Evolutionary conservation across 1,140 invertebrate genomes (phyloP).

Genomic region (Oryctes rhinoceros): DNA sequence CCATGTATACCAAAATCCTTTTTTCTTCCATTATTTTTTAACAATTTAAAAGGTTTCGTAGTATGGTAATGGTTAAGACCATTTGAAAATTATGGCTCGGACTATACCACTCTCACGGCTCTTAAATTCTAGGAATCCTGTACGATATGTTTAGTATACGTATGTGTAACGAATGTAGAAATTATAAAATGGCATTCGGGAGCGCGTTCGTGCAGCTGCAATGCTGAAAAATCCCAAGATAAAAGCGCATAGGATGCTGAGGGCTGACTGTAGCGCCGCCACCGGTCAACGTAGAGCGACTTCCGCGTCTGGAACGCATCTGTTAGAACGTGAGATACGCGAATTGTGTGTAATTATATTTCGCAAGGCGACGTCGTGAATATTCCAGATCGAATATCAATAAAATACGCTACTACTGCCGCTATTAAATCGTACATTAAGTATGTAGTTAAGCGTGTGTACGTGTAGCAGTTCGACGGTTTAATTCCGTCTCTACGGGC

Average conservation of each 20-base stretch:
- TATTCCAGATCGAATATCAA: not conserved
- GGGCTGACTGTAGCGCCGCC: not conserved
- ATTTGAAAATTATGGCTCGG: too few relatives aligned
- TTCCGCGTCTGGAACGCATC: constrained; percentile 9
- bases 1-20: too few relatives aligned
- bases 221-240: not conserved
- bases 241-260: not conserved
- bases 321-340: constrained; percentile 1
- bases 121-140: too few relatives aligned
- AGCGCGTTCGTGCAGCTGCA: not conserved
- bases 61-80: too few relatives aligned
- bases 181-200: not conserved
- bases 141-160: too few relatives aligned
- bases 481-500: not conserved
- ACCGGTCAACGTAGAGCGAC: not conserved
- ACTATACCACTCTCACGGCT: too few relatives aligned
- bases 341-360: not conserved
- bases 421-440: not conserved
- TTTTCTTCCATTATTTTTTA: too few relatives aligned
- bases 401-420: not conserved
- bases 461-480: not conserved
- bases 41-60: too few relatives aligned
- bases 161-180: not conserved
- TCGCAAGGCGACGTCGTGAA: not conserved
- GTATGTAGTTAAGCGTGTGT: not conserved